phyloP scores from a whole-genome alignment of 2,113 vertebrate genomes.

The Zosterops borbonicus region DNA sequence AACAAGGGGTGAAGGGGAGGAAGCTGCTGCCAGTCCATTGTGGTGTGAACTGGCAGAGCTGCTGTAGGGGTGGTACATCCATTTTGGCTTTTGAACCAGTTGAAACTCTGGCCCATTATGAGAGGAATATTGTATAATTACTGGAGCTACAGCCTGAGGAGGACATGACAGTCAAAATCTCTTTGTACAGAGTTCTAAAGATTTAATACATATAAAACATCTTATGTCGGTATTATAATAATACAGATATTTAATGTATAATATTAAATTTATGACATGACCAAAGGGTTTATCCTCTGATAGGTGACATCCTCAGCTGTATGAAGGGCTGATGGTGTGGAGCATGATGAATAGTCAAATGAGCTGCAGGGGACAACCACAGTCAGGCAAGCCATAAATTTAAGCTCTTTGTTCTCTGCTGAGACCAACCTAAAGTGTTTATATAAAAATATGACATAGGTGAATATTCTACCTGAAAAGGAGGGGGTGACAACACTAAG shows the following conservation, averaged over 20 bases:
- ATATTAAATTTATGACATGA: background rate
- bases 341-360: constrained; percentile 20
- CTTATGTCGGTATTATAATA: background rate
- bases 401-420: constrained; percentile 11
- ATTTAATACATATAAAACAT: background rate
- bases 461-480: background rate
- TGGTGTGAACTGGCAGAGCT: background rate
- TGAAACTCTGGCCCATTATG: background rate
- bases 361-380: constrained; percentile 12
- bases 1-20: background rate
- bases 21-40: background rate
- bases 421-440: background rate
- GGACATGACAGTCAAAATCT: background rate
- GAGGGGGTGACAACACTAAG: background rate
- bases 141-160: background rate
- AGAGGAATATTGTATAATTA: background rate
- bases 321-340: background rate
- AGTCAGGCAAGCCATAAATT: constrained; percentile 22
- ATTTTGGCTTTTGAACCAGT: background rate
- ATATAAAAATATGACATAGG: background rate
- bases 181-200: background rate
- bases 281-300: background rate
- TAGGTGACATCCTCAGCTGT: background rate
- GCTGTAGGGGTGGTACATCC: accelerated
- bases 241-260: background rate